Evolutionary conservation across 2,113 vertebrate species (phyloP), one percentile per base, ranked within the genome.

Genomic region (Coturnix japonica): DNA sequence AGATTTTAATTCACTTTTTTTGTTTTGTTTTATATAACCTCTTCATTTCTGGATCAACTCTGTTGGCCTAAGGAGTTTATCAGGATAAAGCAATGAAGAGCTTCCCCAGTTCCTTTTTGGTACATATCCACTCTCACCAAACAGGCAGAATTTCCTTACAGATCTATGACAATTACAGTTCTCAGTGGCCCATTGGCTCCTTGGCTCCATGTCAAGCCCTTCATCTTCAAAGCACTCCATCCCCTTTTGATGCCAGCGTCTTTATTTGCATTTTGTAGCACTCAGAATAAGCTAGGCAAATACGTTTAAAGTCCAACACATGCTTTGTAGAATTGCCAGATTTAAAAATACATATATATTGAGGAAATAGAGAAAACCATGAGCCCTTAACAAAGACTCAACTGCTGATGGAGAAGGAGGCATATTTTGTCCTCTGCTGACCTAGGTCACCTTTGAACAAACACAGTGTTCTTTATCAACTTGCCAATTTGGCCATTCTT

Each of bases 301-400:
- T 56, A 63, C 0, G 11, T 94, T 92, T 64, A 60, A 92, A 91
- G 89, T 81, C 82, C 78, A 85, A 23, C 33, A 26, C 22, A 17
- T 19, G 60, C 91, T 96, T 93, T 96, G 94, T 85, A 80, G 72
- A 61, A 87, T 37, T 95, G 92, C 95, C 95, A 95, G 61, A 30
- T 1, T 87, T 3, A 31, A 67, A 11, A 19, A 4, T 46, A 44
- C 31, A 64, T 17, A 53, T 53, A 9, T 0, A 2, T 49, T 74
- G 72, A 83, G 92, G 91, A 95, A 94, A 66, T 13, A 35, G 70
- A 73, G 90, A 91, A 79, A 79, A 53, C 56, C 57, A 26, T 8
- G 39, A 51, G 72, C 67, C 60, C 65, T 67, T 91, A 89, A 85
- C 81, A 89, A 92, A 92, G 61, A 87, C 91, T 73, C 67, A 92